Conservation (phyloP, 2,888 invertebrate genomes). For the Spodoptera exigua region DNA sequence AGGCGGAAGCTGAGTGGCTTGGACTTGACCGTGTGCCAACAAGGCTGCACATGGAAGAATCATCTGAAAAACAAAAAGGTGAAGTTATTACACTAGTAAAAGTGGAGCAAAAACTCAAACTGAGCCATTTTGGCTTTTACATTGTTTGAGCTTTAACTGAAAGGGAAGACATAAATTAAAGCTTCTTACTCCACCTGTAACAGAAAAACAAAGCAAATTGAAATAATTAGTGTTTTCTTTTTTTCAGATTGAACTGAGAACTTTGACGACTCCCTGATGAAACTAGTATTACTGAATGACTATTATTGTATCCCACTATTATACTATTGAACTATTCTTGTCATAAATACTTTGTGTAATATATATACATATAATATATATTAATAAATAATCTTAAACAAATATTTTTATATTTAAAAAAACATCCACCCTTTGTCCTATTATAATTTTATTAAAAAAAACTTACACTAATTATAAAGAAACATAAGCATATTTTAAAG, state of each 20-base stretch:
- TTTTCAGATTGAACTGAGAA: slow-evolving; percentile 82
- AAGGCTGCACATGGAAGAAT: slow-evolving; percentile 88
- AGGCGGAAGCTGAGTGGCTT: slow-evolving; percentile 90
- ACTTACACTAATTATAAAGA: slow-evolving; percentile 65
- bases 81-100: slow-evolving; percentile 74
- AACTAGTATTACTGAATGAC: slow-evolving; percentile 57
- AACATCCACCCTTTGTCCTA: slow-evolving; percentile 80
- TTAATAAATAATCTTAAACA: slow-evolving; percentile 68
- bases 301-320: slow-evolving; percentile 65
- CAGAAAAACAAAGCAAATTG: slow-evolving; percentile 84
- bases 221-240: slow-evolving; percentile 77
- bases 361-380: slow-evolving; percentile 56
- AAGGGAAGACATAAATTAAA: slow-evolving; percentile 77
- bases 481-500: slow-evolving; percentile 50
- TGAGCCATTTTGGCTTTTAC: slow-evolving; percentile 61
- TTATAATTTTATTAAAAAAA: slow-evolving; percentile 73
- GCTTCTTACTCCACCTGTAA: slow-evolving; percentile 86
- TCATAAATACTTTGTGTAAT: slow-evolving; percentile 62
- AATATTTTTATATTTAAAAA: slow-evolving; percentile 69
- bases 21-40: slow-evolving; percentile 91
- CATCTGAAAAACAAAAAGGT: slow-evolving; percentile 89
- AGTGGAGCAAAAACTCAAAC: slow-evolving; percentile 83
- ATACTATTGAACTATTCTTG: slow-evolving; percentile 64
- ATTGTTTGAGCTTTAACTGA: slow-evolving; percentile 80
- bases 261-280: slow-evolving; percentile 63